phyloP scores from a whole-genome alignment of 2,113 vertebrate species.

The Lepidothrix coronata region DNA sequence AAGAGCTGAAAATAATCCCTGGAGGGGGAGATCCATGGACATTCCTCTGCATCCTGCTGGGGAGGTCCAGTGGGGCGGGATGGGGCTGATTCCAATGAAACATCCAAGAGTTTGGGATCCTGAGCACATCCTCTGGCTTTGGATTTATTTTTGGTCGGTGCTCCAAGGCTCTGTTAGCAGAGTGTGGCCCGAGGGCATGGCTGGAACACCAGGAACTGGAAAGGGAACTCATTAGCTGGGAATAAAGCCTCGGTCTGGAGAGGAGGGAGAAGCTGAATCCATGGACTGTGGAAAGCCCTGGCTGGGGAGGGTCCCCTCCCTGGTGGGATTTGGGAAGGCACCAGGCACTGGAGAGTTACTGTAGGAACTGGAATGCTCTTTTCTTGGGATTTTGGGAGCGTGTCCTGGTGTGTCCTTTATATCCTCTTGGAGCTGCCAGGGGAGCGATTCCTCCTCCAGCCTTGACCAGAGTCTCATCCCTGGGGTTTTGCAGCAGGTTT shows the following conservation, averaged over 20 bases:
- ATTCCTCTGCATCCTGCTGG: neutral
- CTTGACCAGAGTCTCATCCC: neutral
- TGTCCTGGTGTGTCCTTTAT: neutral
- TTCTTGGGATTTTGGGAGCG: neutral
- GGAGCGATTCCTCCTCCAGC: neutral
- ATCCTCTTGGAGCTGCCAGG: accelerated
- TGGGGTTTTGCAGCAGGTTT: neutral
- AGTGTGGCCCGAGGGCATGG: neutral
- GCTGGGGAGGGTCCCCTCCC: neutral
- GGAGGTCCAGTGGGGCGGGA: accelerated
- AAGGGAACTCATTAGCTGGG: neutral
- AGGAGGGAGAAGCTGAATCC: neutral
- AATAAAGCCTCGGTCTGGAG: neutral
- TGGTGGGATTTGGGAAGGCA: neutral
- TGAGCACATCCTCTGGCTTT: neutral
- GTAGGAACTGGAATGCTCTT: neutral
- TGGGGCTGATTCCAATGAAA: accelerated
- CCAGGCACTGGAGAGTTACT: neutral
- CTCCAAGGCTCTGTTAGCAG: neutral
- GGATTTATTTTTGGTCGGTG: neutral
- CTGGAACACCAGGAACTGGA: neutral
- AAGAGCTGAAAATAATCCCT: neutral
- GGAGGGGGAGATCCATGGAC: no score
- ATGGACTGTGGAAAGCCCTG: neutral
- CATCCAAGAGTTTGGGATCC: neutral